These are phyloP conservation scores for Heptranchias perlo DNA, from an alignment of 2,113 vertebrate genomes.

Conservation along the genomic window DNA sequence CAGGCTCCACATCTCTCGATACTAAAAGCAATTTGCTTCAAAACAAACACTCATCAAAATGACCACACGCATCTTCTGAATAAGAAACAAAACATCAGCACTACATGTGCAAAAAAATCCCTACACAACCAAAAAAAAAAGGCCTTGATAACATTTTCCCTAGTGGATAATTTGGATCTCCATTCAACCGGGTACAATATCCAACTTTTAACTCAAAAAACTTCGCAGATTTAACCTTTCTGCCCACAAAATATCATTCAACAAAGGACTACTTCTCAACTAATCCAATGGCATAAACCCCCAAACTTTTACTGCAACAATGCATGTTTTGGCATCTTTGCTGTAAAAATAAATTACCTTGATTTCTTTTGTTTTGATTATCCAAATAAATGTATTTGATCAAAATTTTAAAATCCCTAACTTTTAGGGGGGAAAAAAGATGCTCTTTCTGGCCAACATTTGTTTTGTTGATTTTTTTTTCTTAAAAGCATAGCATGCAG, in stretches of 20 bases:
- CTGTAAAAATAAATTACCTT: background rate
- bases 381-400: background rate
- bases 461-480: background rate
- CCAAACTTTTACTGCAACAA: background rate
- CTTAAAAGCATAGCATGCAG: background rate
- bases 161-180: constrained; percentile 39
- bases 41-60: constrained; percentile 19
- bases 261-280: background rate
- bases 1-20: background rate
- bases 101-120: constrained; percentile 39
- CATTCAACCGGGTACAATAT: constrained; percentile 40
- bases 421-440: background rate
- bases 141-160: constrained; percentile 37
- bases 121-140: constrained; percentile 35
- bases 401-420: background rate
- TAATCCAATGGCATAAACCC: background rate
- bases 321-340: background rate
- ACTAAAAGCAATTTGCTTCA: constrained; percentile 27
- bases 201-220: constrained; percentile 33
- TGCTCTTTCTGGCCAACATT: background rate
- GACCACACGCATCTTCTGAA: constrained; percentile 33
- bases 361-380: background rate
- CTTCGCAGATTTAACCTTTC: constrained; percentile 13
- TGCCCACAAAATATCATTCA: background rate
- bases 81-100: constrained; percentile 31